Base-by-base conservation (phyloP, 2,113 vertebrate species). In the Plectropomus leopardus region DNA sequence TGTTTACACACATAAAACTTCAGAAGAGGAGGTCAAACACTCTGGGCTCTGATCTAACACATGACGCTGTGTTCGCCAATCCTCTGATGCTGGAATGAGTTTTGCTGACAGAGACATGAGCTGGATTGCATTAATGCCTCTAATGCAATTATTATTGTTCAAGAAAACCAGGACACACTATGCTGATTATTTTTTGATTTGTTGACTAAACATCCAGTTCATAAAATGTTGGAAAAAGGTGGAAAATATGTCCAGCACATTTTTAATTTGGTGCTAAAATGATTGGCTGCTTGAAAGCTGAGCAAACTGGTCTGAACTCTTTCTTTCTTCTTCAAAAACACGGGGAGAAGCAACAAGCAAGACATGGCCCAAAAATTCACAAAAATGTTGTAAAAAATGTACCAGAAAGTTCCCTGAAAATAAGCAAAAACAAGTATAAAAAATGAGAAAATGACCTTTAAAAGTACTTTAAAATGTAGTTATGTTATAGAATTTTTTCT, bases 1-100 rank as follows among this genome's bases (percentile, higher is more conserved):
- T 86, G 86, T 92, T 93, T 90, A 86, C 84, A 75, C 87, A 85
- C 90, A 85, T 57, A 86, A 76, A 84, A 87, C 86, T 86, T 89
- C 88, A 89, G 81, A 93, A 5, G 63, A 79, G 68, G 63, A 81
- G 89, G 81, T 87, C 85, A 90, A 78, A 72, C 70, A 44, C 32
- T 30, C 23, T 44, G 7, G 66, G 36, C 87, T 84, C 71, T 80
- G 80, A 87, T 88, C 80, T 65, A 32, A 83, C 61, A 50, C 73
- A 74, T n/a, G 34, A 78, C 64, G 58, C 80, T 19, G 63, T 28
- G 71, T 40, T 4, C 6, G 54, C 28, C 15, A 17, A 4, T 34
- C 53, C 54, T 67, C 36, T 34, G 42, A 74, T 44, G 57, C 13
- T 10, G 14, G 74, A 32, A 23, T 17, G 11, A 7, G 57, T 53